phyloP scores from a whole-genome alignment of 1,140 invertebrate genomes.

The Scylla paramamosain region DNA sequence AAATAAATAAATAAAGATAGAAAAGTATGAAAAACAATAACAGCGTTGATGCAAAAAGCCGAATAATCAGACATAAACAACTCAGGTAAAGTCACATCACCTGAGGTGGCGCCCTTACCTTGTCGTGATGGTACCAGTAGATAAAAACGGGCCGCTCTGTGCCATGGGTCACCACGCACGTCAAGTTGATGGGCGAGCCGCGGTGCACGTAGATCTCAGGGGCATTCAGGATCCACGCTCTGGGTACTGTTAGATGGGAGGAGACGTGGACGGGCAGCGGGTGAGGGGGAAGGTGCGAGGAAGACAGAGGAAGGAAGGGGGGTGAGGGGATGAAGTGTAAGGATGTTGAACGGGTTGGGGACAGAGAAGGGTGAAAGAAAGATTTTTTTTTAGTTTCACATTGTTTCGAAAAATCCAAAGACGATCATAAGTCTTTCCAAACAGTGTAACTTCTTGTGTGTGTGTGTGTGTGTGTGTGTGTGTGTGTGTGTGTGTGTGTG shows the following conservation, averaged over 20 bases:
- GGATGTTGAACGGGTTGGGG: neutral
- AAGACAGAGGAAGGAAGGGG: neutral
- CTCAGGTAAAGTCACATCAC: no score
- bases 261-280: neutral
- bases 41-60: no score
- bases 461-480: constrained; percentile 12
- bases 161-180: constrained; percentile 51
- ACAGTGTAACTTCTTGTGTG: neutral
- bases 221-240: constrained; percentile 54
- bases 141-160: constrained; percentile 56
- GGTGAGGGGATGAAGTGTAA: neutral
- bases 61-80: no score
- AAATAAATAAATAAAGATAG: no score
- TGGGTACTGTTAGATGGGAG: constrained; percentile 45
- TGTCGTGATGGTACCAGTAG: constrained; percentile 65
- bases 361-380: neutral
- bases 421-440: neutral
- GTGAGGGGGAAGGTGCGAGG: neutral
- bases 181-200: constrained; percentile 67
- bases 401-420: neutral
- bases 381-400: neutral
- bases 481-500: constrained; percentile 20
- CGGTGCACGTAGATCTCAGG: constrained; percentile 68
- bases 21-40: no score
- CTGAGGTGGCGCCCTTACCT: constrained; percentile 21